These are phyloP conservation scores for Cosmorhoe ocellata DNA, from an alignment of 2,888 invertebrate species.

Conservation along the genomic window DNA sequence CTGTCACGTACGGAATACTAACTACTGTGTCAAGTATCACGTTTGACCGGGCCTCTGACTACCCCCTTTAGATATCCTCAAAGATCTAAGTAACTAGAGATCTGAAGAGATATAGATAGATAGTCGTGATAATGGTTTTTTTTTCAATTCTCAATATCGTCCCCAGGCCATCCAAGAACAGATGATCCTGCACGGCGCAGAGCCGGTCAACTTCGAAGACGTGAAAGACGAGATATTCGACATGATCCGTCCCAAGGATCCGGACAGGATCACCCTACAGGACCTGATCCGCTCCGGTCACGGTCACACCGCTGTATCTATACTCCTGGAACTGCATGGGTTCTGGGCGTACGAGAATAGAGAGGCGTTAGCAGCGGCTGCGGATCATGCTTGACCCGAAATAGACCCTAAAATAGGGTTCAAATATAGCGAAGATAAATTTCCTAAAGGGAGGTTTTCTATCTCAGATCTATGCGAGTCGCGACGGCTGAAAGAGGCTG, in stretches of 20 bases:
- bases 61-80: no score
- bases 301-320: slow-evolving; percentile 96
- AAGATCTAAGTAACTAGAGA: no score
- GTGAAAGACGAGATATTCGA: slow-evolving; percentile 99
- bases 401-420: slow-evolving; percentile 4
- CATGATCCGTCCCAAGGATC: slow-evolving; percentile 96
- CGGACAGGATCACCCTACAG: slow-evolving; percentile 90
- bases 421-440: slow-evolving; percentile 7
- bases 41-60: no score
- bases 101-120: no score
- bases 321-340: slow-evolving; percentile 96
- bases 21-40: no score
- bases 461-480: background rate
- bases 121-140: no score
- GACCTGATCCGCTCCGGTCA: slow-evolving; percentile 94
- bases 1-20: no score
- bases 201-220: slow-evolving; percentile 95
- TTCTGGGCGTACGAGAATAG: slow-evolving; percentile 98
- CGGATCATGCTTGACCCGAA: slow-evolving; percentile 78
- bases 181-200: slow-evolving; percentile 93
- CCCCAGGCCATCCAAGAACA: slow-evolving; percentile 93
- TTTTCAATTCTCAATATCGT: background rate
- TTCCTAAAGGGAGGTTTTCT: slow-evolving; percentile 3
- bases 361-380: slow-evolving; percentile 88
- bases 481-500: background rate